Conservation (phyloP, 2,888 invertebrate species). For the Ochropacha duplaris region DNA sequence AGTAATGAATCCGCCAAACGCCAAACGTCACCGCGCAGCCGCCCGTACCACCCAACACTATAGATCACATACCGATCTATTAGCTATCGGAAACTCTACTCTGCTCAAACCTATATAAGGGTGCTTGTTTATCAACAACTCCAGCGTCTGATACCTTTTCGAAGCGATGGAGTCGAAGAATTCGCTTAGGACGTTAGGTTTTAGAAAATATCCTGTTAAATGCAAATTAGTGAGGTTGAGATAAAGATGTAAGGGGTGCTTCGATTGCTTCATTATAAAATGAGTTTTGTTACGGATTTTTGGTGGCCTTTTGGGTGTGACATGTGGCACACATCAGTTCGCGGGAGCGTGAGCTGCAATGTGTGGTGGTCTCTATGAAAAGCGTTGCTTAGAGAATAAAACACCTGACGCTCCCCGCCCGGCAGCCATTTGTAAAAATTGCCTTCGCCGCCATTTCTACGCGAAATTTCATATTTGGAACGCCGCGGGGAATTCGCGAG, state of each 20-base stretch:
- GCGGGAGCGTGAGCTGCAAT: conserved; percentile 11
- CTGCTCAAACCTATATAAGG: conserved; percentile 31
- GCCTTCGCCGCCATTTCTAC: conserved; percentile 79
- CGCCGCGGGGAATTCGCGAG: conserved; percentile 72
- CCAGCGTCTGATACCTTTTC: conserved; percentile 10
- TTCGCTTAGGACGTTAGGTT: conserved; percentile 69
- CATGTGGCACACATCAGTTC: too few relatives aligned
- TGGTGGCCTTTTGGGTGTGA: conserved; percentile 14
- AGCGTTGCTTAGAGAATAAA: conserved; percentile 51
- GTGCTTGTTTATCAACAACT: conserved; percentile 17
- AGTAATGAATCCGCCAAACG: conserved; percentile 81
- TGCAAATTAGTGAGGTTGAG: conserved; percentile 67
- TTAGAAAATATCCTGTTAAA: conserved; percentile 69
- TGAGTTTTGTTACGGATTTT: conserved; percentile 14
- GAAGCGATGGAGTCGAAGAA: conserved; percentile 27
- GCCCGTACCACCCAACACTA: conserved; percentile 54
- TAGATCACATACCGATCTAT: conserved; percentile 61
- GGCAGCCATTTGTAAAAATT: conserved; percentile 82
- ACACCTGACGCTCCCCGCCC: conserved; percentile 62
- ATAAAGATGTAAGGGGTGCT: conserved; percentile 56
- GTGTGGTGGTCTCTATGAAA: conserved; percentile 24
- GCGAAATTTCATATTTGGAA: conserved; percentile 80
- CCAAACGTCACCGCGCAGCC: conserved; percentile 75
- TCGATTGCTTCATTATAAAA: conserved; percentile 48
- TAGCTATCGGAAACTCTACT: conserved; percentile 54